A percentile compares a stretch with the other conserved stretches of the same genome.
Conservation (phyloP, 2,888 invertebrate genomes). For the Itoplectis maculator region DNA sequence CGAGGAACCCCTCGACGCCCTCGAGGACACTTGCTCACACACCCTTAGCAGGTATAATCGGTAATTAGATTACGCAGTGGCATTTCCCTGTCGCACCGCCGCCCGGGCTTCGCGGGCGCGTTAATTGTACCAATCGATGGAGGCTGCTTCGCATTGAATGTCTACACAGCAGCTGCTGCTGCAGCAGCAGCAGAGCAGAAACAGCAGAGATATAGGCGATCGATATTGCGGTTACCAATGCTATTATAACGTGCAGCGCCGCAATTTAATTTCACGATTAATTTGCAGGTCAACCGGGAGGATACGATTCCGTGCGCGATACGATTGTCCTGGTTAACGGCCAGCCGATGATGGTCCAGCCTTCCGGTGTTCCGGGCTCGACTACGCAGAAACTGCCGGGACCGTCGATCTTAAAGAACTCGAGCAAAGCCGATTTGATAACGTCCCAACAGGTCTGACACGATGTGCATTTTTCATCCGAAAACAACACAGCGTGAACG, state of each 20-base stretch:
- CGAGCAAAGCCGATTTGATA: constrained; percentile 82
- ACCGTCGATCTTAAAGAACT: constrained; percentile 83
- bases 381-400: constrained; percentile 82
- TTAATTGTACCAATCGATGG: constrained; percentile 36
- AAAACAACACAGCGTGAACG: constrained; percentile 58
- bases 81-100: constrained; percentile 20
- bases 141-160: neutral
- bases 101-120: constrained; percentile 1
- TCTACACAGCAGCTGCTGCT: too few relatives aligned
- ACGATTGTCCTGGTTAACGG: constrained; percentile 85
- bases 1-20: constrained; percentile 81
- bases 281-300: constrained; percentile 78
- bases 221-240: constrained; percentile 31
- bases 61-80: constrained; percentile 12
- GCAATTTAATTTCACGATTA: constrained; percentile 8
- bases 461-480: constrained; percentile 71
- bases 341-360: constrained; percentile 83
- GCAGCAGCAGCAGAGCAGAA: too few relatives aligned
- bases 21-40: constrained; percentile 79
- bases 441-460: constrained; percentile 83
- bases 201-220: neutral
- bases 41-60: constrained; percentile 76
- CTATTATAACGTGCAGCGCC: neutral
- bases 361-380: constrained; percentile 70
- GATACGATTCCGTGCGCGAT: constrained; percentile 85